Conservation (phyloP, 2,113 vertebrate species). For the Dolichotis patagonum region DNA sequence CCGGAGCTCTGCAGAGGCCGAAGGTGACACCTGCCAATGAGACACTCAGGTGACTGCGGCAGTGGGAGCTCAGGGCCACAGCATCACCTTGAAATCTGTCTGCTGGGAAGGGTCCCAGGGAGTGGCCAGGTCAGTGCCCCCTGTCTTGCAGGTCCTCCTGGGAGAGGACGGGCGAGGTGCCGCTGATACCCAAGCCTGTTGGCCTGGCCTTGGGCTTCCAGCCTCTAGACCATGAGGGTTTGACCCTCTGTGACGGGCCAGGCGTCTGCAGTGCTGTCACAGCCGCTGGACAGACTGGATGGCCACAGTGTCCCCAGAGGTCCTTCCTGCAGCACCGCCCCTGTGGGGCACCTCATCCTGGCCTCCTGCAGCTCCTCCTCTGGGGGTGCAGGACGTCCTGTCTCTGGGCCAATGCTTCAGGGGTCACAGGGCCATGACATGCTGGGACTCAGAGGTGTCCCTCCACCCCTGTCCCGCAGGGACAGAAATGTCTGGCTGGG, state of each 20-base stretch:
- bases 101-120: rapidly evolving
- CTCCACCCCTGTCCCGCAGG: neutral
- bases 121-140: neutral
- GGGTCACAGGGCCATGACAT: constrained; percentile 61
- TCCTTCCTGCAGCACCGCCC: constrained; percentile 26
- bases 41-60: neutral
- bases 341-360: neutral
- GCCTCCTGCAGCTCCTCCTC: constrained; percentile 35
- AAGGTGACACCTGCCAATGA: constrained; percentile 89
- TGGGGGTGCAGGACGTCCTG: neutral
- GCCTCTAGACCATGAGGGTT: neutral
- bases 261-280: no score
- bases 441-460: constrained; percentile 56
- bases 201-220: neutral
- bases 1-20: constrained; percentile 90
- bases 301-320: neutral
- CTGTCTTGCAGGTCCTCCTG: neutral
- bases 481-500: neutral
- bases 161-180: neutral
- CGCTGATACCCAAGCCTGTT: neutral
- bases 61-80: neutral
- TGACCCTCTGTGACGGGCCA: no score
- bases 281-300: neutral
- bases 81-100: neutral
- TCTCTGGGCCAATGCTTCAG: neutral